Evolutionary conservation across 2,888 invertebrate species (phyloP).

Genomic region (Rhimphoctona megacephalus): DNA sequence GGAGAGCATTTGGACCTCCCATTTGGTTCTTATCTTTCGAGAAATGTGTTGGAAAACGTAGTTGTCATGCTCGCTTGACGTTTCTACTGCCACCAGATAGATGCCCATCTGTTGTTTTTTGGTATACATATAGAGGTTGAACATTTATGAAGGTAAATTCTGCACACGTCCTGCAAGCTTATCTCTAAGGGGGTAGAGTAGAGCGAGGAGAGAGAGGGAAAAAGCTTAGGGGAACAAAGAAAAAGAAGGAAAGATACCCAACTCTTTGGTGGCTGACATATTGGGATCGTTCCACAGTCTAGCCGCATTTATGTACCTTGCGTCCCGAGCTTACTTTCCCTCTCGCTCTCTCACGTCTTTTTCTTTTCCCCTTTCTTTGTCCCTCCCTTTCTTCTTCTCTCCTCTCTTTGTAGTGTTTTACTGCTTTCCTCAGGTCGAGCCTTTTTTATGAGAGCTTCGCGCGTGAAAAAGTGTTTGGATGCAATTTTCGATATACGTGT

Average conservation of each 20-base stretch:
- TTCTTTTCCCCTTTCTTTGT: not conserved
- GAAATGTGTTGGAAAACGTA: conserved; percentile 39
- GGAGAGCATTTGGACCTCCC: conserved; percentile 41
- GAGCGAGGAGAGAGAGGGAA: conserved; percentile 9
- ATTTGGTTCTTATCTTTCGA: conserved; percentile 46
- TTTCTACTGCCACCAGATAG: not conserved
- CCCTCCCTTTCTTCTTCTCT: not conserved
- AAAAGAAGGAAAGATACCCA: not conserved
- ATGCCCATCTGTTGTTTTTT: conserved; percentile 10
- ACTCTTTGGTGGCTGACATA: conserved; percentile 78
- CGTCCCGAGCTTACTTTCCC: conserved; percentile 69
- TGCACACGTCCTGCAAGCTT: conserved; percentile 80
- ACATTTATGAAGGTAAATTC: conserved; percentile 74
- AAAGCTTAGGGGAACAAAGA: not conserved
- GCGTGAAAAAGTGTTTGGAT: conserved; percentile 28
- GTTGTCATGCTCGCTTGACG: conserved; percentile 45
- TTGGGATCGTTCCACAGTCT: conserved; percentile 82
- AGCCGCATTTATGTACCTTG: conserved; percentile 79
- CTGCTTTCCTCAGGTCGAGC: conserved; percentile 4
- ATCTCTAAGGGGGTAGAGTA: conserved; percentile 76
- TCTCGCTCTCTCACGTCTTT: conserved; percentile 29
- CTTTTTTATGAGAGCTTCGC: conserved; percentile 13
- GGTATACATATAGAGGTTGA: conserved; percentile 29
- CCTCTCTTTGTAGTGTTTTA: conserved; percentile 1
- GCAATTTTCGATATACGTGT: conserved; percentile 24